Evolutionary conservation across 2,888 invertebrate genomes (phyloP).

Genomic region (Caenorhabditis panamensis): DNA sequence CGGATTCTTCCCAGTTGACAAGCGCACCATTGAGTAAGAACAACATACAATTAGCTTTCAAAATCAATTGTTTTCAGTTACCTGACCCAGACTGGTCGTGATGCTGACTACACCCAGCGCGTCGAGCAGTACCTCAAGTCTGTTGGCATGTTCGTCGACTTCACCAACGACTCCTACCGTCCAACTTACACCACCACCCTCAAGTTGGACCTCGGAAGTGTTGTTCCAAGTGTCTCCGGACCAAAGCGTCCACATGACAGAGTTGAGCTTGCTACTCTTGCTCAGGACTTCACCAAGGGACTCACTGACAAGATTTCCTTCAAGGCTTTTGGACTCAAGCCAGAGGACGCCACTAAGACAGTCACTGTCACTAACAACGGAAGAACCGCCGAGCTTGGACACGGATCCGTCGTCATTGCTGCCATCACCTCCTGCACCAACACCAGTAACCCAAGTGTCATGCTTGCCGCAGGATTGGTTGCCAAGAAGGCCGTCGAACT

Average conservation of each 20-base stretch:
- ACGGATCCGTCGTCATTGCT: constrained; percentile 91
- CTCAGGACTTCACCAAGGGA: constrained; percentile 90
- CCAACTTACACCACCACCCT: constrained; percentile 83
- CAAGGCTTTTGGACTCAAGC: constrained; percentile 79
- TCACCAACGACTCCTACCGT: constrained; percentile 84
- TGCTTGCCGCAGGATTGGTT: constrained; percentile 91
- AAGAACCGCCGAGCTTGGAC: constrained; percentile 62
- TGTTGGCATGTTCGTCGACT: constrained; percentile 91
- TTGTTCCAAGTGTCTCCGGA: constrained; percentile 95
- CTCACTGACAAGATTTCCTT: constrained; percentile 89
- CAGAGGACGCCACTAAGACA: constrained; percentile 70
- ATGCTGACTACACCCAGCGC: constrained; percentile 65
- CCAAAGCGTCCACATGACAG: constrained; percentile 97
- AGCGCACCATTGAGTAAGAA: constrained; percentile 73
- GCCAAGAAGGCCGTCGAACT: constrained; percentile 86
- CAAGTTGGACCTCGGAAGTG: constrained; percentile 90
- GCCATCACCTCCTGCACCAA: constrained; percentile 99
- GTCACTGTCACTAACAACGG: constrained; percentile 67
- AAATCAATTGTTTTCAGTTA: constrained; percentile 62
- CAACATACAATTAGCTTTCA: background rate
- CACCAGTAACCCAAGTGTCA: constrained; percentile 97
- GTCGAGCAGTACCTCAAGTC: constrained; percentile 88
- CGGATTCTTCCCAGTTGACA: constrained; percentile 80
- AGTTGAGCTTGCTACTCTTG: constrained; percentile 88
- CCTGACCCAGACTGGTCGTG: constrained; percentile 77